These are phyloP conservation scores for Solea solea DNA, from an alignment of 2,113 vertebrate genomes.

Conservation along the genomic window DNA sequence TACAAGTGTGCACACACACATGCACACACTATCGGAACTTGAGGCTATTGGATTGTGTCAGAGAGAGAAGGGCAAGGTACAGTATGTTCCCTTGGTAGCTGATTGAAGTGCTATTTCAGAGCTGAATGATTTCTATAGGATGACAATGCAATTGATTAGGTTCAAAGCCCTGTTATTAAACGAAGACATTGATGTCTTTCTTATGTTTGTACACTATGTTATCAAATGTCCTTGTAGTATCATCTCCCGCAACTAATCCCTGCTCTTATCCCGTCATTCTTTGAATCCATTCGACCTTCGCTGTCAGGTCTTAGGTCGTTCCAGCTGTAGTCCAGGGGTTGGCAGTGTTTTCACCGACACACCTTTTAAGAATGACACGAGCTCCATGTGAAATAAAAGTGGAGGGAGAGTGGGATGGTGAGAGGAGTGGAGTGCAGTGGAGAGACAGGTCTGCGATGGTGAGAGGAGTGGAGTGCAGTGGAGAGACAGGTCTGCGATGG, in stretches of 20 bases:
- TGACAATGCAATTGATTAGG: slow-evolving; percentile 31
- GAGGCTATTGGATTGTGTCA: slow-evolving; percentile 51
- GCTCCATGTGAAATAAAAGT: too few species aligned
- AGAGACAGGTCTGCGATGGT: slow-evolving; percentile 25
- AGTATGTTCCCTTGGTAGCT: slow-evolving; percentile 41
- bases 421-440: neutral
- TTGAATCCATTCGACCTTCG: slow-evolving; percentile 42
- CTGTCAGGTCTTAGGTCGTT: slow-evolving; percentile 19
- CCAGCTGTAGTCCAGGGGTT: slow-evolving; percentile 22
- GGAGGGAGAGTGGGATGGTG: slow-evolving; percentile 3
- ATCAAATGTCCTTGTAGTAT: slow-evolving; percentile 3
- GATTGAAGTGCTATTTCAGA: slow-evolving; percentile 21
- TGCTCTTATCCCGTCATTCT: slow-evolving; percentile 7
- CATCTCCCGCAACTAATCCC: neutral
- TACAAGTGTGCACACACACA: neutral
- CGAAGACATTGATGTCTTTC: neutral
- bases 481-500: slow-evolving; percentile 23
- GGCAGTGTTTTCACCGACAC: neutral
- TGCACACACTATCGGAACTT: slow-evolving; percentile 22
- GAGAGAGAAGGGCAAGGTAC: slow-evolving; percentile 32
- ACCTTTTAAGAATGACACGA: neutral
- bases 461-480: too few species aligned
- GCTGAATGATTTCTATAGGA: slow-evolving; percentile 18
- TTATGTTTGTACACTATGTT: too few species aligned
- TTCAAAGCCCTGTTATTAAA: slow-evolving; percentile 37